Conservation (phyloP, 2,113 vertebrate genomes). For the Sakesphorus luctuosus region DNA sequence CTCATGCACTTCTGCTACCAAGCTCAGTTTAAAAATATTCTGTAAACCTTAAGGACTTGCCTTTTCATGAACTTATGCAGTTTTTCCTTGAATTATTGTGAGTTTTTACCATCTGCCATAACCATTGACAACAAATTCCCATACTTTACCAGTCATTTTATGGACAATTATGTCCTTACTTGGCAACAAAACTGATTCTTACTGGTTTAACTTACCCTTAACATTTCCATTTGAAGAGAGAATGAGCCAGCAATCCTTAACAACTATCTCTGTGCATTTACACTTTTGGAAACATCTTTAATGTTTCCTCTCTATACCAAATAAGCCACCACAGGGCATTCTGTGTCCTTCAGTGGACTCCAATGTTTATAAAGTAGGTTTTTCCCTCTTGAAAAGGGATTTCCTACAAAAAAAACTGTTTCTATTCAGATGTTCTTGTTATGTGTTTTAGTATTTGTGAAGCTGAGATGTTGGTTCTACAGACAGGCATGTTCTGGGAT, state of each 20-base stretch:
- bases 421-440: not conserved
- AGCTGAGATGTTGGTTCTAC: not conserved
- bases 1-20: not conserved
- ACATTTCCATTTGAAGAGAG: not conserved
- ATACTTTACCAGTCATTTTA: not conserved
- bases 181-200: not conserved
- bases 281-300: not conserved
- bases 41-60: not conserved
- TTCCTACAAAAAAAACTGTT: rapidly evolving
- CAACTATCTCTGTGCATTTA: not conserved
- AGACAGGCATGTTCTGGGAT: not conserved
- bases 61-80: not conserved
- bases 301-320: not conserved
- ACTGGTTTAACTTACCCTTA: not conserved
- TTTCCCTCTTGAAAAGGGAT: not conserved
- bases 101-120: not conserved
- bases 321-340: not conserved
- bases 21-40: not conserved
- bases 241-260: not conserved
- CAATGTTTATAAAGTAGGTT: not conserved
- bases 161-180: not conserved
- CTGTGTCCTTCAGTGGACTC: not conserved
- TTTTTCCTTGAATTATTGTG: not conserved
- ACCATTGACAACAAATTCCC: not conserved
- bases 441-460: not conserved